phyloP scores from a whole-genome alignment of 1,140 invertebrate species.

The Holcopasites calliopsidis region DNA sequence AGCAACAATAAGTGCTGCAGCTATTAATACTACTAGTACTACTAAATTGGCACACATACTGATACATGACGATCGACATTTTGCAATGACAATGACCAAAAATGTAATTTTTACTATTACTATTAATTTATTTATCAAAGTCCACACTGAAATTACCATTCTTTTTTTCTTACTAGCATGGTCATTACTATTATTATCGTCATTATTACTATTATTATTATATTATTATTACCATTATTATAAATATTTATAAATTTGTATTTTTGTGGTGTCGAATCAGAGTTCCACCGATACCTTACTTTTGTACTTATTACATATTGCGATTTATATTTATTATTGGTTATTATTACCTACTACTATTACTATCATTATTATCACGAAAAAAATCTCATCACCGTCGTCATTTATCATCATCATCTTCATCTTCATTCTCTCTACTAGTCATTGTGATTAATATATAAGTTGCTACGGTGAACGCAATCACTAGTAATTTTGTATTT shows the following conservation, averaged over 20 bases:
- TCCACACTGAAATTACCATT: too few relatives aligned
- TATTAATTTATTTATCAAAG: too few relatives aligned
- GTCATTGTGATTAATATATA: constrained; percentile 49
- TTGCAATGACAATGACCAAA: too few relatives aligned
- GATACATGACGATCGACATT: too few relatives aligned
- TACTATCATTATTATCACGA: neutral
- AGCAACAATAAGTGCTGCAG: too few relatives aligned
- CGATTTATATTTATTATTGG: constrained; percentile 14
- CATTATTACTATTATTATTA: neutral
- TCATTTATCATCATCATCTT: constrained; percentile 40
- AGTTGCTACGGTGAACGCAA: neutral
- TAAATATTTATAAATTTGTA: constrained; percentile 31
- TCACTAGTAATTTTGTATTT: constrained; percentile 47
- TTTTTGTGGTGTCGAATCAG: neutral
- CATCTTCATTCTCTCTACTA: neutral
- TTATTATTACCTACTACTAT: constrained; percentile 32
- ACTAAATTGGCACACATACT: too few relatives aligned
- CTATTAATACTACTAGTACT: too few relatives aligned
- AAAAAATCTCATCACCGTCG: neutral
- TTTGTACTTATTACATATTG: constrained; percentile 11
- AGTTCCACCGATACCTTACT: neutral
- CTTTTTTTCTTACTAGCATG: constrained; percentile 39
- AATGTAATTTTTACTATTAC: too few relatives aligned
- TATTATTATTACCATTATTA: constrained; percentile 39
- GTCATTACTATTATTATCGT: constrained; percentile 24